Base-by-base conservation (phyloP, 2,888 invertebrate species). In the Lepas anatifera region DNA sequence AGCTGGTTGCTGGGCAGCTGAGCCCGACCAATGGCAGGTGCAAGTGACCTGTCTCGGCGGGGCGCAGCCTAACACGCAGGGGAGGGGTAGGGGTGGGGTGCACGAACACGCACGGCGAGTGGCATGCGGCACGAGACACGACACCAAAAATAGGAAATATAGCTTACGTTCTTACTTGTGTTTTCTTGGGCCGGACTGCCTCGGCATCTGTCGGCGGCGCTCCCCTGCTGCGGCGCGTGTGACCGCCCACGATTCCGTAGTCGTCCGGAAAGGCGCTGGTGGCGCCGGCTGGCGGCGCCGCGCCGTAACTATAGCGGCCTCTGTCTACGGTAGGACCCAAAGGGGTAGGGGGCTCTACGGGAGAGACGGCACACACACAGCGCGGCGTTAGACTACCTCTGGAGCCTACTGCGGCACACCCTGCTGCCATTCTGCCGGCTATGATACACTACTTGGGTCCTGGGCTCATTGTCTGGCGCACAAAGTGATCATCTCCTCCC, bases 111-210 rank as follows among this genome's bases (percentile, higher is more conserved):
- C 18, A 32, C 18, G 63, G 16, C 16, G 18, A 32, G 6, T 35
- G 22, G 39, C 46, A 50, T 39, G 68, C 46, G 46, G 32, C 50
- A 50, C 50, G 32, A 48, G 7, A 11, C 63, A 50, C 68, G n/a
- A 68, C 46, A 68, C 32, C 68, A 35, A 63, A 22, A 64, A 35
- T 48, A 72, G 70, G 73, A 73, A 75, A 73, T 71, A 74, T 73
- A 75, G 77, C 77, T 77, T 78, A 77, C 77, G 77, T 77, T 77
- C 78, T 78, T 78, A 78, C 78, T 77, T 77, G 77, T 74, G 77
- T 74, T 77, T 77, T 78, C 75, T 77, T 76, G 70, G 74, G 72
- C 69, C 73, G 73, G 3, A 11, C 58, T 2, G 35, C 32, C 32
- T 58, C 58, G 35, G 58, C 58, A 35, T 18, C 35, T 32, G 58